Conservation (phyloP, 2,888 invertebrate genomes). For the Nomada ruficornis region DNA sequence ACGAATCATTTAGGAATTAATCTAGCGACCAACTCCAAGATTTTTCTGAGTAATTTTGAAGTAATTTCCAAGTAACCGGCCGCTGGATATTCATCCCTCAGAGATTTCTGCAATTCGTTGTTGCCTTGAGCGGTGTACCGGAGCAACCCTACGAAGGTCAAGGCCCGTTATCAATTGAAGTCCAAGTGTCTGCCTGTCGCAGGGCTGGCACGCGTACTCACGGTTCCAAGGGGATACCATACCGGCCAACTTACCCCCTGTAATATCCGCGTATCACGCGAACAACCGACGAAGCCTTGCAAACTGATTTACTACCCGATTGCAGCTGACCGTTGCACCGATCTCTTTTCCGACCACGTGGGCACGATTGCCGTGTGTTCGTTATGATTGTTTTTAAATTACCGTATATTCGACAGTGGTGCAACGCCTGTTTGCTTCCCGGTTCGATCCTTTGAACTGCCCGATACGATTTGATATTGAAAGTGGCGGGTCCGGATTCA, state of each 20-base stretch:
- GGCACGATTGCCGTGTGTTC: slow-evolving; percentile 8
- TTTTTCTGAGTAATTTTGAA: neutral
- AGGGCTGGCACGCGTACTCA: slow-evolving; percentile 38
- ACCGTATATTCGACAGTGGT: no score
- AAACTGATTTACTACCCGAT: slow-evolving; percentile 60
- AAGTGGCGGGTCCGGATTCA: no score
- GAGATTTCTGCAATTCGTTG: slow-evolving; percentile 29
- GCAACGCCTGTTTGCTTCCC: no score
- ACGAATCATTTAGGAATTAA: no score
- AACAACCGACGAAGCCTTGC: slow-evolving; percentile 40
- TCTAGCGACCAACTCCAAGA: no score
- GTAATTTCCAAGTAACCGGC: neutral
- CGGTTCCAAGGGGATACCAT: slow-evolving; percentile 14
- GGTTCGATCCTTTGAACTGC: no score
- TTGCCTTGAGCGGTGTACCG: slow-evolving; percentile 56
- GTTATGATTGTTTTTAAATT: slow-evolving; percentile 46
- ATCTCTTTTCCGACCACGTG: slow-evolving; percentile 3
- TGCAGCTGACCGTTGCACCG: slow-evolving; percentile 6
- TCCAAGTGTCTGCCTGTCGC: slow-evolving; percentile 55
- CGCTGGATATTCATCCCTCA: slow-evolving; percentile 33
- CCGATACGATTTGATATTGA: no score
- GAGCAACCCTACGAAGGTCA: slow-evolving; percentile 69
- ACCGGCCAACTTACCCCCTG: neutral
- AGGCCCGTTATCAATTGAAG: slow-evolving; percentile 70
- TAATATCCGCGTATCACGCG: slow-evolving; percentile 49